Evolutionary conservation across 2,113 vertebrate genomes (phyloP), one percentile per base, ranked within the genome.

Genomic region (Crotalus horridus): DNA sequence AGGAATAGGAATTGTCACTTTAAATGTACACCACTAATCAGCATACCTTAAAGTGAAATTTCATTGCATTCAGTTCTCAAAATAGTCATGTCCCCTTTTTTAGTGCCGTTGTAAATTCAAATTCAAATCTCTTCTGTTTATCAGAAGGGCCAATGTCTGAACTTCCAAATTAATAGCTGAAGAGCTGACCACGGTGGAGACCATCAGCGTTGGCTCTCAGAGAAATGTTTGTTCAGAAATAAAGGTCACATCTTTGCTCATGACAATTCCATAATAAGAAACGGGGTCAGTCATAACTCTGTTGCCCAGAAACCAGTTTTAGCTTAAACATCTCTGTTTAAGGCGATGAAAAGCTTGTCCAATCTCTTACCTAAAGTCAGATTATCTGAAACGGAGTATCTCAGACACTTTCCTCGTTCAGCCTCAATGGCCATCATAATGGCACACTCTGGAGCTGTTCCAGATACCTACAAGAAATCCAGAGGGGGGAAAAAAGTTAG

Each of bases 361-460:
- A 93, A 20, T 6, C 3, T n/a, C 87, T 69, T 97, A 97, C 97
- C 96, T 94, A 93, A 90, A 55, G 97, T 97, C 33, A 95, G 95
- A 89, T 97, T 97, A 20, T 97, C 96, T 43, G 20, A 17, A 8
- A 0, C 0, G 0, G 94, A 8, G 8, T 93, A 64, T 85, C 69
- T 92, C 91, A 95, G 12, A 89, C 97, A 97, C 23, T 94, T 95
- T 55, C 93, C 96, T 21, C 94, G 95, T 9, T 95, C 95, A 23
- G 93, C 93, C 90, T 96, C 95, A 24, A 97, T 96, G 91, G 93
- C 91, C 93, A 81, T 89, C 94, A 96, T 95, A 92, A 97, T 95
- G 92, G 53, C 94, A 54, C 97, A 97, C 53, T 95, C 97, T 0
- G 95, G 94, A 1, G 26, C 53, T 0, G 21, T 95, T 88, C 95